These are phyloP conservation scores for Xenopus petersii DNA, from an alignment of 2,797 vertebrate species.

Conservation along the genomic window DNA sequence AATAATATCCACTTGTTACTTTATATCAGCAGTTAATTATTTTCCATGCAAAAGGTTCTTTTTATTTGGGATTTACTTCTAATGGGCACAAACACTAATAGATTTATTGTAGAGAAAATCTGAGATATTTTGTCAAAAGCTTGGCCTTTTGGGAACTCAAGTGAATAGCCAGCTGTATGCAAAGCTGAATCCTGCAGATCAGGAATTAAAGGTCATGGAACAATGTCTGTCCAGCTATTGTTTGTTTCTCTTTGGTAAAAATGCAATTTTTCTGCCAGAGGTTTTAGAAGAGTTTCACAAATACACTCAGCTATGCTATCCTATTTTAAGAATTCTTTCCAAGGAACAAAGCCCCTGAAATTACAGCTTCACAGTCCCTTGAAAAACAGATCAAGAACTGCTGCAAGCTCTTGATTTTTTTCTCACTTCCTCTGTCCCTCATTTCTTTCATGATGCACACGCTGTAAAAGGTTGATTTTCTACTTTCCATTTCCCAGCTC, in stretches of 20 bases:
- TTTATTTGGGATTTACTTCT: neutral
- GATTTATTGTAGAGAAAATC: conserved; percentile 20
- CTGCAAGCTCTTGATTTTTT: conserved; percentile 25
- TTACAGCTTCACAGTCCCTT: conserved; percentile 35
- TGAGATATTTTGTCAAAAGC: conserved; percentile 20
- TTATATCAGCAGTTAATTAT: no score
- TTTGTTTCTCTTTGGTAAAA: conserved; percentile 38
- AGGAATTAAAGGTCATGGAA: conserved; percentile 42
- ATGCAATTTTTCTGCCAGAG: conserved; percentile 35
- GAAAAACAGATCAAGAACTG: conserved; percentile 30
- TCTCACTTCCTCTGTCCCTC: conserved; percentile 18
- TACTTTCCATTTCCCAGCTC: conserved; percentile 9
- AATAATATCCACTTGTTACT: no score
- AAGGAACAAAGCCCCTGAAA: conserved; percentile 30
- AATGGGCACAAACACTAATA: neutral
- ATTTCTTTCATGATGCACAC: conserved; percentile 15
- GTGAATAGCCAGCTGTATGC: conserved; percentile 37
- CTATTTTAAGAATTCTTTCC: conserved; percentile 20
- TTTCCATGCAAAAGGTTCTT: neutral
- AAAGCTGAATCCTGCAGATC: conserved; percentile 32
- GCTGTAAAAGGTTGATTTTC: conserved; percentile 18
- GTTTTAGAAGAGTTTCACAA: conserved; percentile 28
- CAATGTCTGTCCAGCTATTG: conserved; percentile 40
- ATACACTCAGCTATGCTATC: conserved; percentile 21
- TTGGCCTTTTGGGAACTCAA: conserved; percentile 23